Conservation (phyloP, 2,888 invertebrate genomes). For the Pachymerium ferrugineum region DNA sequence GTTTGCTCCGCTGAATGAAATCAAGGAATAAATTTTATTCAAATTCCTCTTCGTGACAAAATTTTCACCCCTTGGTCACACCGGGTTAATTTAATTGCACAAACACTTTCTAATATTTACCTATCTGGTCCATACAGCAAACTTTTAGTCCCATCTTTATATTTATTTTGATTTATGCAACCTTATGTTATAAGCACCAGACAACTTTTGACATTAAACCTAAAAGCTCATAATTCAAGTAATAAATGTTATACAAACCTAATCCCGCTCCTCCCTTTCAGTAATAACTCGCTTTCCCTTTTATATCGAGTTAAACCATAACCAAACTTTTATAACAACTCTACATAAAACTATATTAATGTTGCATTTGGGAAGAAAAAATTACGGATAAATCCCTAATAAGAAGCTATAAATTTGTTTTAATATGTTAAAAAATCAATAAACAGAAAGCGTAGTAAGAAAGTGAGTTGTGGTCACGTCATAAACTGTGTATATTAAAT, state of each 20-base stretch:
- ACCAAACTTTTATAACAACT: not conserved
- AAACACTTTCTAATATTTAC: not conserved
- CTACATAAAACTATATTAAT: not conserved
- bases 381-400: not conserved
- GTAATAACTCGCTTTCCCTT: not conserved
- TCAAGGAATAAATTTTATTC: not conserved
- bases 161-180: not conserved
- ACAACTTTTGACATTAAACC: slow-evolving; percentile 9
- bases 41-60: no score
- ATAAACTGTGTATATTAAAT: no score
- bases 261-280: no score
- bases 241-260: no score
- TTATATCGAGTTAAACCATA: not conserved
- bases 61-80: no score
- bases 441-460: no score
- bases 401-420: no score
- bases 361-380: not conserved
- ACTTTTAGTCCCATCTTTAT: not conserved
- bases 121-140: no score
- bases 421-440: no score
- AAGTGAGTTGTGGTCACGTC: no score
- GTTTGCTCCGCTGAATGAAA: not conserved
- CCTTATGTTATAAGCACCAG: no score
- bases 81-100: not conserved
- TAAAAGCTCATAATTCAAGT: slow-evolving; percentile 3